Base-by-base conservation (phyloP, 92 coral and sea anemone species). In the Blastomussa wellsi region DNA sequence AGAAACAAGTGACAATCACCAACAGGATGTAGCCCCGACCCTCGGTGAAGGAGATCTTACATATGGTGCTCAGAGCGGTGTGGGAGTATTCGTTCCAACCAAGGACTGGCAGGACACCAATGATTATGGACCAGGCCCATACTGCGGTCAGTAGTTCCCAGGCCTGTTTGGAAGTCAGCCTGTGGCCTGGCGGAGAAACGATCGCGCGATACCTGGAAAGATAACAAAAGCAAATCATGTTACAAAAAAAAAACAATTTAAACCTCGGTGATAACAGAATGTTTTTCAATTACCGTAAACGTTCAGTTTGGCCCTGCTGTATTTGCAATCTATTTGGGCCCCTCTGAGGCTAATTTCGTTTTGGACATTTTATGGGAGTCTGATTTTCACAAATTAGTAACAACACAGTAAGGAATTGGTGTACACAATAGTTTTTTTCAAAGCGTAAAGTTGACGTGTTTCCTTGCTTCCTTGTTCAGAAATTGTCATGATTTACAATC, bases 201-300 rank as follows among this genome's bases (percentile, higher is more conserved):
- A 96, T 96, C 60, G 99, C 99, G 9, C 95, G 92, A 74, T 96
- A 96, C 78, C 99, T 96, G 78, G 38, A 85, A 39, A 26, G n/a
- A 20, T 29, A 77, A 38, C 19, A 35, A 5, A 66, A 28, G 38
- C 13, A 53, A 78, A 35, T 5, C 12, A 7, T 37, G 67, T 26
- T 24, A 77, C 44, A 22, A 77, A 55, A 49, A 77, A 2, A 8
- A n/a, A n/a, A n/a, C n/a, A n/a, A n/a, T n/a, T n/a, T n/a, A n/a
- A n/a, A n/a, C n/a, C n/a, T n/a, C n/a, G n/a, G n/a, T n/a, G n/a
- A n/a, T n/a, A n/a, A n/a, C n/a, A n/a, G n/a, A n/a, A n/a, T n/a
- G n/a, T n/a, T n/a, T n/a, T n/a, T n/a, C n/a, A n/a, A n/a, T n/a
- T n/a, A n/a, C n/a, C n/a, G n/a, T n/a, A n/a, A n/a, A n/a, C n/a